Evolutionary conservation across 2,888 invertebrate species (phyloP).

Genomic region (Erebia aethiops): DNA sequence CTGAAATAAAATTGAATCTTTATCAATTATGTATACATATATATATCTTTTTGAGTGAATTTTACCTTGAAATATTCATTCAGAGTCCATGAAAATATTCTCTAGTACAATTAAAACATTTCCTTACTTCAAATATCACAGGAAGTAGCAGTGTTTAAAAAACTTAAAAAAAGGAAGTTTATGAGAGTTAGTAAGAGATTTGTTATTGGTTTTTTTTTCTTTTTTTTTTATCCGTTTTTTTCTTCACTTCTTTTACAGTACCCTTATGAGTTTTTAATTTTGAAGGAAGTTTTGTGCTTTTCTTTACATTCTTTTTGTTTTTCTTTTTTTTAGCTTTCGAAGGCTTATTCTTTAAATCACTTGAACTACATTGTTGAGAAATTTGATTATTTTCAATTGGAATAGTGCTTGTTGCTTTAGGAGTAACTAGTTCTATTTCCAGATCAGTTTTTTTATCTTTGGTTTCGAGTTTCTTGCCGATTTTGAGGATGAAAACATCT

Average conservation of each 20-base stretch:
- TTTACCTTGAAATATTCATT: neutral
- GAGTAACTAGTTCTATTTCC: constrained; percentile 75
- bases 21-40: too few species aligned
- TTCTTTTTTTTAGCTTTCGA: constrained; percentile 37
- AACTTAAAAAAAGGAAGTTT: neutral
- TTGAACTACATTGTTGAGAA: constrained; percentile 59
- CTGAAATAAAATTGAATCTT: constrained; percentile 62
- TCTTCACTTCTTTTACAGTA: constrained; percentile 39
- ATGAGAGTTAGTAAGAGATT: neutral
- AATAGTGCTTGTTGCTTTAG: constrained; percentile 60
- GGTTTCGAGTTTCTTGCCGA: constrained; percentile 75
- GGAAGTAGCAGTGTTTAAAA: too few species aligned
- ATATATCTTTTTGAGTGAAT: too few species aligned
- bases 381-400: constrained; percentile 49
- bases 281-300: constrained; percentile 43
- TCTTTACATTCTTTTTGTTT: constrained; percentile 45
- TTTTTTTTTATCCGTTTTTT: constrained; percentile 33
- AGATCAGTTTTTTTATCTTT: constrained; percentile 75
- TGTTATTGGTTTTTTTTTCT: neutral
- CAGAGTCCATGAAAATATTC: neutral
- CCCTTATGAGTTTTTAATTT: constrained; percentile 43
- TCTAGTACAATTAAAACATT: too few species aligned
- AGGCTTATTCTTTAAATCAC: constrained; percentile 46
- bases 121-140: too few species aligned
- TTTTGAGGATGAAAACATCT: constrained; percentile 76